A percentile compares a stretch with the other conserved stretches of the same genome.
phyloP scores from a whole-genome alignment of 2,888 invertebrate species.

The Dione vanillae region DNA sequence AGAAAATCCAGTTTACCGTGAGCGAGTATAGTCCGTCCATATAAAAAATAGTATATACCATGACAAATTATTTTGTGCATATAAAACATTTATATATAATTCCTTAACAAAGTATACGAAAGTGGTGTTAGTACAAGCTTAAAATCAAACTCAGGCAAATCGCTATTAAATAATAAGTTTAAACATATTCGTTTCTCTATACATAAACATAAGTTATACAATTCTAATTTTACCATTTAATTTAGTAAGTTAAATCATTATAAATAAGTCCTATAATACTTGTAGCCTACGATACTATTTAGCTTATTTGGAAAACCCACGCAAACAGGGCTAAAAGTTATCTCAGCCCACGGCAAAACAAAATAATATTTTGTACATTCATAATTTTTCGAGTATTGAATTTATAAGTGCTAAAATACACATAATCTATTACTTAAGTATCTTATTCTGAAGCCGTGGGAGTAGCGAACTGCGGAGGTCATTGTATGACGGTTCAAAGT shows the following conservation, averaged over 20 bases:
- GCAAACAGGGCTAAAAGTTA: background rate
- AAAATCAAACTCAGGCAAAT: no score
- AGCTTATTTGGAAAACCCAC: slow-evolving; percentile 14
- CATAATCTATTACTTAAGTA: background rate
- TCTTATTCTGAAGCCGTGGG: background rate
- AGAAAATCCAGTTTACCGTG: no score
- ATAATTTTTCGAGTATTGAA: background rate
- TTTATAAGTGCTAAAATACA: background rate
- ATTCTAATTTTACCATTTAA: no score
- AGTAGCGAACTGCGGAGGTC: slow-evolving; percentile 50
- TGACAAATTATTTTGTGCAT: no score
- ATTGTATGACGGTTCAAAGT: slow-evolving; percentile 58
- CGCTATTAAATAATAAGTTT: no score
- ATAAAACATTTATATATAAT: no score
- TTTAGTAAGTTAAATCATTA: background rate
- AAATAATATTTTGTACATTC: background rate
- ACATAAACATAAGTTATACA: no score
- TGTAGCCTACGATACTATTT: background rate
- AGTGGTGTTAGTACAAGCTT: no score
- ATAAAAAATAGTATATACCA: no score
- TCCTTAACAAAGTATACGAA: no score
- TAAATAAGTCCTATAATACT: background rate
- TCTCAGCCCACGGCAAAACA: background rate
- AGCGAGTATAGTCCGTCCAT: no score
- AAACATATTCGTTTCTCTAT: no score